Percentiles rank a stretch among this genome's conserved stretches.
These are phyloP conservation scores for Leucophenga maculata DNA, from an alignment of 2,888 invertebrate species.

Conservation along the genomic window DNA sequence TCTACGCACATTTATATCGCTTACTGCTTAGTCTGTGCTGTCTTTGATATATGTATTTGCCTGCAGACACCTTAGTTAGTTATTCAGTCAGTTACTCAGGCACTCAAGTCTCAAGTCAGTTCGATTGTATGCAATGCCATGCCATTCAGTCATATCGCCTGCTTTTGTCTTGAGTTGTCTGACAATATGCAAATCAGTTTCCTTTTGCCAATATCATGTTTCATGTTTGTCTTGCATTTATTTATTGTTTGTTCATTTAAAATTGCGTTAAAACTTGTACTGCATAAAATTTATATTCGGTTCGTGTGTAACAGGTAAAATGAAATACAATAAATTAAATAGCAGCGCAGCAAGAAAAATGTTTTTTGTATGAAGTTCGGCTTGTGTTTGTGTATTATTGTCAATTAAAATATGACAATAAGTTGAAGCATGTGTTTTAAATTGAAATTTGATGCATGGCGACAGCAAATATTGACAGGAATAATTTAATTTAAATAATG, in stretches of 20 bases:
- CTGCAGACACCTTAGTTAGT: not conserved
- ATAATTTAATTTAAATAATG: no score
- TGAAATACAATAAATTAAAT: no score
- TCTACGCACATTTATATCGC: no score
- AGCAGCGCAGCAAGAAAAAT: no score
- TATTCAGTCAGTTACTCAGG: no score
- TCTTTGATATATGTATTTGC: not conserved
- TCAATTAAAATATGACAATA: no score
- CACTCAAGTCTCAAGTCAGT: not conserved
- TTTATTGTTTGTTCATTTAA: slow-evolving; percentile 16
- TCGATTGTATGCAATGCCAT: not conserved
- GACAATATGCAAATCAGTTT: not conserved
- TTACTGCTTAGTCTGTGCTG: not conserved
- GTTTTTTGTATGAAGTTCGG: no score
- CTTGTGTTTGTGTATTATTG: no score
- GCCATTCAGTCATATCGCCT: no score
- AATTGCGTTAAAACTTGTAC: slow-evolving; percentile 3
- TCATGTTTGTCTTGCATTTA: slow-evolving; percentile 9
- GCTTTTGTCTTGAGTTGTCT: no score
- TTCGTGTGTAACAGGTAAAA: no score
- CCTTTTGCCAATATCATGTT: not conserved
- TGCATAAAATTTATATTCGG: not conserved
- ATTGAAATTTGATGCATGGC: not conserved
- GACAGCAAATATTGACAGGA: no score
- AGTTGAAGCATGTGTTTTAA: not conserved